Base-by-base conservation (phyloP, 2,888 invertebrate species). In the Macrosoma leucophasiata region DNA sequence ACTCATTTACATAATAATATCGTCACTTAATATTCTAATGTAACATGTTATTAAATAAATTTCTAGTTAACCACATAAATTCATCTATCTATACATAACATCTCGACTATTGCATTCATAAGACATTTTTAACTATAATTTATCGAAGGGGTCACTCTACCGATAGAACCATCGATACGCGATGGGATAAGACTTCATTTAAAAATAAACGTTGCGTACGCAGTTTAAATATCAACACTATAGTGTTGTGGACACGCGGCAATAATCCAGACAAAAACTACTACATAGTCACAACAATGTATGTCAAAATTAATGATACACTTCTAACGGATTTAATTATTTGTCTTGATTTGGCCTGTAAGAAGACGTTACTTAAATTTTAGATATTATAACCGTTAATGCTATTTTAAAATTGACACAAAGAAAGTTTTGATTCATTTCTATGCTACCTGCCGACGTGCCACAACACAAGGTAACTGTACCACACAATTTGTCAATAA, bases 11-110 rank as follows among this genome's bases (percentile, higher is more conserved):
- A 36, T 39, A 48, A 51, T 53, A 48, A 51, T 53, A 55, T 55
- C 46, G 20, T 43, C 33, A 42, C 56, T 67, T 65, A 68, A 29
- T 19, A 39, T 58, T 68, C 62, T 46, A 59, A 58, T 58, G 52
- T 64, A 66, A 70, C 62, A 53, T 52, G 41, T 49, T 41, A 54
- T 64, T 58, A 65, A 70, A 66, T 70, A 67, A 69, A 60, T 59
- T 46, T 69, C 67, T 75, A 72, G 34, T 52, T 63, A 72, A 74
- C 72, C 69, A 71, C 72, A 67, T 75, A 68, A 68, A 71, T 69
- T 70, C 61, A 58, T 76, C 69, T 74, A 76, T 70, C 69, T 74
- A 75, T 59, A 55, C 46, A 43, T 55, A 64, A 60, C 58, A 56
- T 55, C 52, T 46, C 31, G 47, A 53, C 67, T 70, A 71, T 68